These are phyloP conservation scores for Dolichallabes microphthalmus DNA, from an alignment of 2,113 vertebrate species.

Conservation along the genomic window DNA sequence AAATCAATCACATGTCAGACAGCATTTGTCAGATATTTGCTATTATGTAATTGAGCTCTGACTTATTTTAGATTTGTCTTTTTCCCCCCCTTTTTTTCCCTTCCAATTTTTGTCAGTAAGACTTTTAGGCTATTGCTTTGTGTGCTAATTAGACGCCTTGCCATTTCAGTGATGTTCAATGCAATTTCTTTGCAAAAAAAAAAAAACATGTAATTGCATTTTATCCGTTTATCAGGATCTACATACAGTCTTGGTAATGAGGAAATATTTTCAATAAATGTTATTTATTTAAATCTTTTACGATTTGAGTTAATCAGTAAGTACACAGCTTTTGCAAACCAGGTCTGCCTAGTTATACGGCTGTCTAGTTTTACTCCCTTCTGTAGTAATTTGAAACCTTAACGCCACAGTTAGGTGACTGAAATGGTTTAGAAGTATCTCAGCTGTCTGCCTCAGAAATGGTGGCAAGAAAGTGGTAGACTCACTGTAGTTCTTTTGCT, in stretches of 20 bases:
- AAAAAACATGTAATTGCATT: constrained; percentile 23
- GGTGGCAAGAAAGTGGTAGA: background rate
- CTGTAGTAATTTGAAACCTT: background rate
- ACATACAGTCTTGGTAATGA: constrained; percentile 67
- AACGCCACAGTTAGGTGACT: background rate
- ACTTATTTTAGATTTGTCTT: constrained; percentile 1
- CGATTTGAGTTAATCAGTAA: constrained; percentile 46
- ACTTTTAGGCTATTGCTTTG: constrained; percentile 33
- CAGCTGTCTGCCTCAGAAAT: background rate
- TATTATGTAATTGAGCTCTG: constrained; percentile 23
- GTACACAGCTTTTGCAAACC: constrained; percentile 14
- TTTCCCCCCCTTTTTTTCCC: background rate
- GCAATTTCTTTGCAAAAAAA: constrained; percentile 1
- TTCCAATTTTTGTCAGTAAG: constrained; percentile 6
- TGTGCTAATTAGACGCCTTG: constrained; percentile 23
- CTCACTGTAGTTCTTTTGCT: constrained; percentile 5
- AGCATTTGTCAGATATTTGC: constrained; percentile 1
- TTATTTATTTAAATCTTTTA: constrained; percentile 73
- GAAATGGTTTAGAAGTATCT: background rate
- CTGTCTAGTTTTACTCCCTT: background rate
- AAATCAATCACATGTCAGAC: constrained; percentile 7
- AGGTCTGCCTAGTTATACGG: constrained; percentile 31
- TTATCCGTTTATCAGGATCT: constrained; percentile 55
- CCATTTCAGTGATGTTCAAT: constrained; percentile 42
- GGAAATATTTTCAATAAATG: constrained; percentile 78